phyloP scores from a whole-genome alignment of 1,140 invertebrate genomes.

The Heliothis subflexa region DNA sequence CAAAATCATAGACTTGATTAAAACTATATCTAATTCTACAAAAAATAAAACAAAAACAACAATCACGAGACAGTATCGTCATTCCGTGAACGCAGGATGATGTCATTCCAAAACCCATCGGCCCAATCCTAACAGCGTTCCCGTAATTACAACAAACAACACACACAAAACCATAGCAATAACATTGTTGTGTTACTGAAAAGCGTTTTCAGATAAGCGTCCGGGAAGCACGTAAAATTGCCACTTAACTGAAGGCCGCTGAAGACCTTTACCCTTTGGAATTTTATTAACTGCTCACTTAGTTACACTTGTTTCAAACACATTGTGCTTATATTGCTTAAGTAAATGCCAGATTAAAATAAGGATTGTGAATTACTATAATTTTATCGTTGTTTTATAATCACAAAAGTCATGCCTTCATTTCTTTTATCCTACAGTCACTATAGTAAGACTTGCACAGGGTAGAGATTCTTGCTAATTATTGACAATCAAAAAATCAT shows the following conservation, averaged over 20 bases:
- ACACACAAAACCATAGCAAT: slow-evolving; percentile 34
- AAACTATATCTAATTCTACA: neutral
- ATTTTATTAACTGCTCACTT: slow-evolving; percentile 52
- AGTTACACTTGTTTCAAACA: slow-evolving; percentile 24
- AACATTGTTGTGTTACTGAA: slow-evolving; percentile 24
- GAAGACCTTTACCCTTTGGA: slow-evolving; percentile 36
- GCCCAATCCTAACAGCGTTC: neutral
- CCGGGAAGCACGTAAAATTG: slow-evolving; percentile 45
- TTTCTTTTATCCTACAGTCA: neutral
- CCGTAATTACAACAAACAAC: slow-evolving; percentile 23
- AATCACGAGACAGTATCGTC: slow-evolving; percentile 12
- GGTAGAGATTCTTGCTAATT: too few species aligned
- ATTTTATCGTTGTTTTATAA: neutral
- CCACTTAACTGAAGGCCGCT: slow-evolving; percentile 44
- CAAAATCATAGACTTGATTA: too few species aligned
- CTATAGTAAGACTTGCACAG: too few species aligned
- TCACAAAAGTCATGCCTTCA: neutral
- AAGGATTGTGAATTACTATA: too few species aligned
- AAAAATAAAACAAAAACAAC: neutral
- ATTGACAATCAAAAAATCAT: too few species aligned
- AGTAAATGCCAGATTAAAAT: slow-evolving; percentile 16
- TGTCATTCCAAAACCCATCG: slow-evolving; percentile 3
- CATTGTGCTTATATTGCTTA: slow-evolving; percentile 20
- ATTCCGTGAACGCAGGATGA: neutral
- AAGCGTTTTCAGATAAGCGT: slow-evolving; percentile 49